A percentile compares a stretch with the other conserved stretches of the same genome.
These are phyloP conservation scores for Gila robusta DNA, from an alignment of 2,797 vertebrate genomes.

Conservation along the genomic window DNA sequence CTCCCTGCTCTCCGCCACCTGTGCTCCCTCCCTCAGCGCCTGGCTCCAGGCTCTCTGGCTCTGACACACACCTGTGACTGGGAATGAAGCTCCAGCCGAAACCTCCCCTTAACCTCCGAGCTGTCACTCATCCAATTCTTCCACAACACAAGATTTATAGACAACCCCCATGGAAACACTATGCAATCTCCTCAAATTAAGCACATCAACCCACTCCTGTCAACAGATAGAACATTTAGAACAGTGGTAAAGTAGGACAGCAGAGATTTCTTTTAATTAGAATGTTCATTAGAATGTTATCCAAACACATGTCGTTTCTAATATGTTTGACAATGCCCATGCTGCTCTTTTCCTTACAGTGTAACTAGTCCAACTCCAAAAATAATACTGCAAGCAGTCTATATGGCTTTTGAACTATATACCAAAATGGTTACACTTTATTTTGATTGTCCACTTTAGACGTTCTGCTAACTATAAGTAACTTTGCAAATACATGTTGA, in stretches of 20 bases:
- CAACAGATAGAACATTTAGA: conserved; percentile 19
- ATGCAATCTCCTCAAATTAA: conserved; percentile 47
- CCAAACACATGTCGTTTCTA: conserved; percentile 15
- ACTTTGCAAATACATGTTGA: background rate
- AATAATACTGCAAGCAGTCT: background rate
- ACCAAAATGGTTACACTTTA: background rate
- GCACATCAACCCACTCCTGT: conserved; percentile 25
- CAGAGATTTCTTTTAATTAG: conserved; percentile 20
- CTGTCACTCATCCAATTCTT: conserved; percentile 56
- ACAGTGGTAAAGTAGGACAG: conserved; percentile 32
- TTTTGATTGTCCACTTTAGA: background rate
- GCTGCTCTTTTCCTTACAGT: background rate
- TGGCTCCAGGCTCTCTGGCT: conserved; percentile 52
- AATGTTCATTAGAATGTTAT: background rate
- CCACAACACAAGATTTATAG: conserved; percentile 24
- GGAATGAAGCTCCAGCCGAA: conserved; percentile 48
- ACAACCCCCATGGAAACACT: conserved; percentile 31
- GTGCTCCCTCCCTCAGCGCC: conserved; percentile 74
- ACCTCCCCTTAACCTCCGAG: conserved; percentile 38
- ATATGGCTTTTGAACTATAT: background rate
- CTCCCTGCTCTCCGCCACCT: conserved; percentile 79
- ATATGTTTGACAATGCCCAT: conserved; percentile 9
- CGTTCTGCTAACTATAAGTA: background rate
- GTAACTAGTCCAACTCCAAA: background rate
- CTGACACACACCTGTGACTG: conserved; percentile 63